Evolutionary conservation across 2,797 vertebrate species (phyloP), one percentile per base, ranked within the genome.

Genomic region (Sebastes variabilis): DNA sequence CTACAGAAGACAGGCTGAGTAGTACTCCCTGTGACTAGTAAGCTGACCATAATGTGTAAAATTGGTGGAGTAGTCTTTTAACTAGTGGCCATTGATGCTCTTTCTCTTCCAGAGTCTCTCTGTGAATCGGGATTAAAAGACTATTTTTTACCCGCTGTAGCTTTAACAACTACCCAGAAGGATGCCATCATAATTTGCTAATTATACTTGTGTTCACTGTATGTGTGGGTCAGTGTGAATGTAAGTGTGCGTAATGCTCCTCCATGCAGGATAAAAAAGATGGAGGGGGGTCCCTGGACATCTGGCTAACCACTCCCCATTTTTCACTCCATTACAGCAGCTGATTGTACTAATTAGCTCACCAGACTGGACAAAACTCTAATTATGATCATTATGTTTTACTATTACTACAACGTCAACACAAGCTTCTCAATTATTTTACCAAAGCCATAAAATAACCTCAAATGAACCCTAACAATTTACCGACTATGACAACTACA

Each of bases 291-390:
- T 10, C 65, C 64, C 64, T 77, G 71, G 88, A 81, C 84, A 84
- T 90, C 84, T 89, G 83, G 70, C 34, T 27, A 4, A 69, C 79
- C 80, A 66, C 55, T 66, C 78, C 69, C 60, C 46, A 67, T 79
- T 77, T 68, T 62, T 67, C 34, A 70, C 59, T 58, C 71, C 52
- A 78, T 29, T 77, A 72, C 60, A 76, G 67, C 56, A 55, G 42
- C 66, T 85, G 72, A 79, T 64, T 79, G 25, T 4, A 66, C 22
- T 76, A 54, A 87, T 87, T 74, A 84, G 64, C 58, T 55, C 34
- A 75, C 38, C 67, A 83, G 74, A 77, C 75, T 61, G 52, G 59
- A 82, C 59, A 71, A 42, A 72, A 67, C 27, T 60, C 61, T 64
- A 75, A 70, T 71, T 36, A 27, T 20, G 24, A 79, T 75, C 13